These are phyloP conservation scores for Drosophila prostipennis DNA, from an alignment of 2,888 invertebrate genomes.

Conservation along the genomic window DNA sequence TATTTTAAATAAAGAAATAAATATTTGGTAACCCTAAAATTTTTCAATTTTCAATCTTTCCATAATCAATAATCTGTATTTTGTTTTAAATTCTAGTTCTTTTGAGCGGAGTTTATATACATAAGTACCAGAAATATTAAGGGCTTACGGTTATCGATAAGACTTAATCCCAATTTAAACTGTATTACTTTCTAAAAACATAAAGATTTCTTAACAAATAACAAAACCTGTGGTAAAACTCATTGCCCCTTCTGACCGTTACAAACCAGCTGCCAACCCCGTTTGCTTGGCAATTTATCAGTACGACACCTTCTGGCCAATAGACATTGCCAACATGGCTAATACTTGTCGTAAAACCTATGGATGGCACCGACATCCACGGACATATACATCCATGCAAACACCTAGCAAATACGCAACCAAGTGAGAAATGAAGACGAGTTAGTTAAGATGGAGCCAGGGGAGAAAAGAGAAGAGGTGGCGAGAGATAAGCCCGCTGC, in stretches of 20 bases:
- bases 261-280: constrained; percentile 55
- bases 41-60: too few relatives aligned
- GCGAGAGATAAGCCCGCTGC: constrained; percentile 68
- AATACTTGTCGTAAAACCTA: constrained; percentile 31
- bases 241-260: not conserved
- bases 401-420: constrained; percentile 69
- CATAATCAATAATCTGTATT: too few relatives aligned
- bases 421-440: constrained; percentile 81
- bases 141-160: too few relatives aligned
- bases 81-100: too few relatives aligned
- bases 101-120: too few relatives aligned
- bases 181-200: too few relatives aligned
- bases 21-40: too few relatives aligned
- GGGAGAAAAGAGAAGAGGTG: not conserved
- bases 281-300: constrained; percentile 47
- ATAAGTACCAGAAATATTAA: too few relatives aligned
- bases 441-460: constrained; percentile 66
- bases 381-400: constrained; percentile 11
- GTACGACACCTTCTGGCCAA: constrained; percentile 62
- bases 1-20: too few relatives aligned
- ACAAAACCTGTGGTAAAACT: too few relatives aligned
- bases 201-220: too few relatives aligned
- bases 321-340: constrained; percentile 66
- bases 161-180: too few relatives aligned
- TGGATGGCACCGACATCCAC: constrained; percentile 25